These are phyloP conservation scores for Drosophila grimshawi DNA, from an alignment of 1,140 invertebrate genomes.

Conservation along the genomic window DNA sequence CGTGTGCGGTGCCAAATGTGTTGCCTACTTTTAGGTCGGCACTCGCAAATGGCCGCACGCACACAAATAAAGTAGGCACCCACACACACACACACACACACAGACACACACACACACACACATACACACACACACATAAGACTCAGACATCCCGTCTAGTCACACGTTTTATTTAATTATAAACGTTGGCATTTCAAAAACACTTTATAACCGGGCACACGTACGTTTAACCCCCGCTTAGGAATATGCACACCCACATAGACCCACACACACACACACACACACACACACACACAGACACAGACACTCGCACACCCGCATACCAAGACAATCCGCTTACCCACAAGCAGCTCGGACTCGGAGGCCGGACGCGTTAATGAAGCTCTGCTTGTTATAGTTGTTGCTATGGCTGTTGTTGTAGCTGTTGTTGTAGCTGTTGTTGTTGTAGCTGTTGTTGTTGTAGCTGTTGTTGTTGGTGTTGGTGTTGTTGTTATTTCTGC, in stretches of 20 bases:
- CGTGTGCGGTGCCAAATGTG: conserved; percentile 8
- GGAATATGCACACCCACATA: not conserved
- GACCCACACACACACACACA: conserved; percentile 5
- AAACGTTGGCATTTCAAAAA: conserved; percentile 78
- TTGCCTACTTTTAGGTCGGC: conserved; percentile 64
- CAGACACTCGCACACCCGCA: not conserved
- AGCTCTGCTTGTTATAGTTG: conserved; percentile 56
- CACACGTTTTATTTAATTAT: conserved; percentile 81
- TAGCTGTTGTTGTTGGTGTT: conserved; percentile 1
- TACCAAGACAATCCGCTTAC: conserved; percentile 58
- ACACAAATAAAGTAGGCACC: not conserved
- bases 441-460: not conserved
- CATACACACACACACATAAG: conserved; percentile 4
- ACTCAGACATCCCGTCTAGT: conserved; percentile 57
- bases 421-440: conserved; percentile 4
- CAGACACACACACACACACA: conserved; percentile 15
- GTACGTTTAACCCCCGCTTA: not conserved
- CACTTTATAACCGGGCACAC: conserved; percentile 67
- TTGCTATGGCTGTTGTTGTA: conserved; percentile 27
- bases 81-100: not conserved
- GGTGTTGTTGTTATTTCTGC: not conserved
- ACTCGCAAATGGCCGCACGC: conserved; percentile 14
- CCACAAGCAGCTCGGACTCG: conserved; percentile 72
- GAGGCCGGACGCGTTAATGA: conserved; percentile 79
- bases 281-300: not conserved